A percentile compares a stretch with the other conserved stretches of the same genome.
Evolutionary conservation across 2,113 vertebrate species (phyloP).

Genomic region (Callopanchax toddi): DNA sequence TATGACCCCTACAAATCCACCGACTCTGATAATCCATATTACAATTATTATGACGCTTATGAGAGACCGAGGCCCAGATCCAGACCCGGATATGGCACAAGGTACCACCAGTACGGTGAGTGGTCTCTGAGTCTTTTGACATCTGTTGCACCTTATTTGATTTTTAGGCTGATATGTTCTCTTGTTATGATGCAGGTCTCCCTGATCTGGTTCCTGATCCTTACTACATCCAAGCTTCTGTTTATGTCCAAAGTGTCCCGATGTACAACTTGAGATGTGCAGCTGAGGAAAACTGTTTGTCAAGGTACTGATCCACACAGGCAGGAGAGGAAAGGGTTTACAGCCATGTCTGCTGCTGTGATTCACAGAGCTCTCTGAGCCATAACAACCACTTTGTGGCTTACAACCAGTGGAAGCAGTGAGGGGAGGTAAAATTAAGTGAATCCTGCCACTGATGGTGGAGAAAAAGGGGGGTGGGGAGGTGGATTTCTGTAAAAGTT

Average conservation of each 20-base stretch:
- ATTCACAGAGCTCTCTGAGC: constrained; percentile 49
- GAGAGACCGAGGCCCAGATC: constrained; percentile 84
- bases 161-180: neutral
- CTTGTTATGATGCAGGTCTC: constrained; percentile 81
- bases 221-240: constrained; percentile 95
- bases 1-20: constrained; percentile 91
- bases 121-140: neutral
- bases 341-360: constrained; percentile 45
- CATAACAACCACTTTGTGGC: constrained; percentile 53
- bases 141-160: neutral
- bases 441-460: constrained; percentile 41
- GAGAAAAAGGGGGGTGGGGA: constrained; percentile 39
- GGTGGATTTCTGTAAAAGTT: constrained; percentile 56
- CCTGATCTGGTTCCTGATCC: constrained; percentile 97
- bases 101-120: constrained; percentile 94
- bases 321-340: neutral
- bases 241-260: constrained; percentile 91
- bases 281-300: constrained; percentile 96
- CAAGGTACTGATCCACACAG: constrained; percentile 83
- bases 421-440: constrained; percentile 57
- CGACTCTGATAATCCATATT: constrained; percentile 92
- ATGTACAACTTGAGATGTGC: constrained; percentile 98
- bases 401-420: constrained; percentile 38
- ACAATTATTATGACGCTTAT: constrained; percentile 94
- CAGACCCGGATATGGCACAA: constrained; percentile 91